Percentiles rank a stretch among this genome's conserved stretches.
Conservation (phyloP, 1,140 invertebrate genomes). For the Melitaea cinxia region DNA sequence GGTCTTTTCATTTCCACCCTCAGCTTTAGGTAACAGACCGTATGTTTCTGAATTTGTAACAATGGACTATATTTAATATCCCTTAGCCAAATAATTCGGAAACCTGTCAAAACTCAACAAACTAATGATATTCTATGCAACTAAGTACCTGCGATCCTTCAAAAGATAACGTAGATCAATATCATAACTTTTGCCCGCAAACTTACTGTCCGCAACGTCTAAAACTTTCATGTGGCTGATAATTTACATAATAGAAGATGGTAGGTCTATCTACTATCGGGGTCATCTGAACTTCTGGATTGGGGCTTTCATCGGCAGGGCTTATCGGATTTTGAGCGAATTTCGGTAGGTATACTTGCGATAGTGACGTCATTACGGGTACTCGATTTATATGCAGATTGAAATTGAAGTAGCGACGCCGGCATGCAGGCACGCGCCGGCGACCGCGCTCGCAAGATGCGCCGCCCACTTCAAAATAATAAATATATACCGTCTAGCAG, state of each 20-base stretch:
- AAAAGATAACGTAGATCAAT: constrained; percentile 67
- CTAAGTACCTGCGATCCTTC: constrained; percentile 40
- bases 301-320: constrained; percentile 71
- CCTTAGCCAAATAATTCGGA: constrained; percentile 25
- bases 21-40: constrained; percentile 8
- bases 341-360: constrained; percentile 72
- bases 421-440: constrained; percentile 46
- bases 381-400: constrained; percentile 81
- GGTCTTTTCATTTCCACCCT: constrained; percentile 51
- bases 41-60: constrained; percentile 12
- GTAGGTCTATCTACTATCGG: constrained; percentile 73
- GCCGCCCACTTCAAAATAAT: constrained; percentile 36
- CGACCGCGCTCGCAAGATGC: constrained; percentile 47
- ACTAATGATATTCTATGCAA: constrained; percentile 30
- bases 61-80: constrained; percentile 12
- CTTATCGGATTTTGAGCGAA: constrained; percentile 79
- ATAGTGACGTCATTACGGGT: constrained; percentile 77
- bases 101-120: constrained; percentile 34
- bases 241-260: constrained; percentile 79
- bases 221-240: constrained; percentile 74
- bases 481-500: constrained; percentile 25
- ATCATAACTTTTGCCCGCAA: constrained; percentile 68
- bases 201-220: constrained; percentile 66
- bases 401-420: constrained; percentile 56
- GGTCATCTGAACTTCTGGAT: constrained; percentile 76